Conservation (phyloP, 2,888 invertebrate genomes). For the Eustalomyia histrio region DNA sequence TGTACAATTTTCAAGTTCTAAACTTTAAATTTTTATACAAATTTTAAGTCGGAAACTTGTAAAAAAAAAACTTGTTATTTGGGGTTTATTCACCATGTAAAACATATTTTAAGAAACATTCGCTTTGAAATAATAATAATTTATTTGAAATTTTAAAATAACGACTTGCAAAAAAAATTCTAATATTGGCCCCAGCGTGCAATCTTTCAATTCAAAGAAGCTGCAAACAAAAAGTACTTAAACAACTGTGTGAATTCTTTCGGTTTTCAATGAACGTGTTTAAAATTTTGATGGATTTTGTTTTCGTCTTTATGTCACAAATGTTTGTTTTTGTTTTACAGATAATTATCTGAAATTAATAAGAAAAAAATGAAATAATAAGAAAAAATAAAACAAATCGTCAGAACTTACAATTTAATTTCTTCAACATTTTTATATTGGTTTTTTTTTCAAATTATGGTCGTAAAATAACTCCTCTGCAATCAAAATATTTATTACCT, state of each 20-base stretch:
- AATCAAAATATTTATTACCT: constrained; percentile 44
- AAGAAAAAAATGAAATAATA: constrained; percentile 19
- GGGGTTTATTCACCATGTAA: too few species aligned
- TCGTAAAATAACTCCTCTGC: constrained; percentile 11
- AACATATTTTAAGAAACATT: too few species aligned
- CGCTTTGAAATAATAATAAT: too few species aligned
- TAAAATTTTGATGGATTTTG: constrained; percentile 54
- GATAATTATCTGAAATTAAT: constrained; percentile 46
- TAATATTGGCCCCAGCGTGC: too few species aligned
- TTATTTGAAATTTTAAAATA: too few species aligned
- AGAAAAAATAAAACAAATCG: neutral
- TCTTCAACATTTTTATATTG: constrained; percentile 28
- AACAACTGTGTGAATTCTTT: constrained; percentile 64
- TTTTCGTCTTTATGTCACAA: constrained; percentile 5
- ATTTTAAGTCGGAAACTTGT: too few species aligned
- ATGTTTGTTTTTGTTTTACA: neutral
- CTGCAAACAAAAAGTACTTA: constrained; percentile 19
- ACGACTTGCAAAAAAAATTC: too few species aligned
- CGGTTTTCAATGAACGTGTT: constrained; percentile 59
- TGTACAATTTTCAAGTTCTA: too few species aligned
- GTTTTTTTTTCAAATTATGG: constrained; percentile 23
- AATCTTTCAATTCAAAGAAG: too few species aligned
- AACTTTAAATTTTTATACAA: too few species aligned
- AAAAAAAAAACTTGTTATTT: too few species aligned
- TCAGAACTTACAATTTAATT: constrained; percentile 53